A percentile compares a stretch with the other conserved stretches of the same genome.
phyloP scores from a whole-genome alignment of 2,113 vertebrate genomes.

The zebrafish (Danio rerio) region GRCz12tu NC_133199.1:24910001-24910500 shows the following conservation, averaged over 20 bases:
- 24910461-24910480: not conserved
- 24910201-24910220: not conserved
- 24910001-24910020: too few relatives aligned
- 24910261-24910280: not conserved
- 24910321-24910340: conserved; percentile 36
- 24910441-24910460: not conserved
- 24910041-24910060: too few relatives aligned
- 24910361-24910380: conserved; percentile 4
- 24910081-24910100: too few relatives aligned
- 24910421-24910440: not conserved
- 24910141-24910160: too few relatives aligned
- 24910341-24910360: conserved; percentile 24
- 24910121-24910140: too few relatives aligned
- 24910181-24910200: not conserved
- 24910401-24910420: not conserved
- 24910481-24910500: not conserved
- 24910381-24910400: not conserved
- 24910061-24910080: too few relatives aligned
- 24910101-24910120: too few relatives aligned
- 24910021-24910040: too few relatives aligned
- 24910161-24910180: too few relatives aligned
- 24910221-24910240: not conserved
- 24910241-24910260: not conserved
- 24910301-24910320: not conserved
- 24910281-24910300: conserved; percentile 36